A percentile compares a stretch with the other conserved stretches of the same genome.
These are phyloP conservation scores for Thymelicus acteon DNA, from an alignment of 2,888 invertebrate genomes.

Conservation along the genomic window DNA sequence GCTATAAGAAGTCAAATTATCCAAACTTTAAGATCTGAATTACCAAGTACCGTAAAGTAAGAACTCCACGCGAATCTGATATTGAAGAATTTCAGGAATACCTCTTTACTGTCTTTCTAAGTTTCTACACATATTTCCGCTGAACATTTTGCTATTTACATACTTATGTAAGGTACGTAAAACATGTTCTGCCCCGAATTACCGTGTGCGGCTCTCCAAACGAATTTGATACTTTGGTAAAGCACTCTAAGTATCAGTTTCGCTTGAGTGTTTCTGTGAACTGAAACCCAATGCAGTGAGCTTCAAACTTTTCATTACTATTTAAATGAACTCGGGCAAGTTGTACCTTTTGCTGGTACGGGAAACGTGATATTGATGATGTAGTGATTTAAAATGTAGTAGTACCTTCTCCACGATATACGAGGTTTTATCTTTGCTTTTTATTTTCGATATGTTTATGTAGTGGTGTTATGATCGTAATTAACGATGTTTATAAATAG, in stretches of 20 bases:
- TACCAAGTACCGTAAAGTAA: too few species aligned
- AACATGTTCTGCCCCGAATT: slow-evolving; percentile 10
- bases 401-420: neutral
- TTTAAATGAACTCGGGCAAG: neutral
- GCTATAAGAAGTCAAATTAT: too few species aligned
- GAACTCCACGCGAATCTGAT: too few species aligned
- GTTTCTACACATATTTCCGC: neutral
- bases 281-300: neutral
- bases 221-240: neutral
- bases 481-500: too few species aligned
- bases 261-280: neutral
- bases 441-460: too few species aligned
- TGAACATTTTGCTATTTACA: slow-evolving; percentile 1
- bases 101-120: neutral
- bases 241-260: neutral
- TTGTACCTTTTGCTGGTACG: neutral
- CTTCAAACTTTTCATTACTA: slow-evolving; percentile 3
- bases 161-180: neutral
- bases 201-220: neutral
- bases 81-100: neutral
- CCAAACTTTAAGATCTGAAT: too few species aligned
- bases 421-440: too few species aligned
- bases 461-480: too few species aligned
- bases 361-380: neutral
- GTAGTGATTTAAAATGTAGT: neutral